These are phyloP conservation scores for Octodonta nipae DNA, from an alignment of 2,888 invertebrate genomes.

Conservation along the genomic window DNA sequence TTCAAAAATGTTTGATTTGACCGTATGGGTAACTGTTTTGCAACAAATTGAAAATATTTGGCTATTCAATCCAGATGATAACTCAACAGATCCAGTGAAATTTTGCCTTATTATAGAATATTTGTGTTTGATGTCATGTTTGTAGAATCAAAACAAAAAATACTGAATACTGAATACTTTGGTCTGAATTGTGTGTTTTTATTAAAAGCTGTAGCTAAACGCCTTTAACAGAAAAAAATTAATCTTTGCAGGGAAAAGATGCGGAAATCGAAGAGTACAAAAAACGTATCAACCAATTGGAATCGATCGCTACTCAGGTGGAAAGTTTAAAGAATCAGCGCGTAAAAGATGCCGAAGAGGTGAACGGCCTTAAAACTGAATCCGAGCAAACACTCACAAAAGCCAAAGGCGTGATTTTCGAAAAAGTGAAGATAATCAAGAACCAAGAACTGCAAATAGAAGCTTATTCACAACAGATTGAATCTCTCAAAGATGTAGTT, in stretches of 20 bases:
- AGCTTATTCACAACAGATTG: conserved; percentile 56
- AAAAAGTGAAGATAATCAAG: conserved; percentile 61
- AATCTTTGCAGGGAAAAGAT: conserved; percentile 21
- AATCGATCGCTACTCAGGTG: conserved; percentile 28
- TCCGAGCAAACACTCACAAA: conserved; percentile 45
- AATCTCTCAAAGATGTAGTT: conserved; percentile 69
- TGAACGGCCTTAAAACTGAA: conserved; percentile 33
- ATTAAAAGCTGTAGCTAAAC: too few relatives aligned
- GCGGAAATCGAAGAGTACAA: conserved; percentile 16
- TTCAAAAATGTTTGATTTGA: too few relatives aligned
- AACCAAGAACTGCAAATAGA: conserved; percentile 69
- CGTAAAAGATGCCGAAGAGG: conserved; percentile 26
- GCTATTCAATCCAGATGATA: too few relatives aligned
- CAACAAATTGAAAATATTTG: too few relatives aligned
- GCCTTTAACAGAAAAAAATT: not conserved
- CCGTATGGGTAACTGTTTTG: too few relatives aligned
- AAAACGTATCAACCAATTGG: conserved; percentile 22
- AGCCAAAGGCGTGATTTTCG: conserved; percentile 58
- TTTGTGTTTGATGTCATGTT: too few relatives aligned
- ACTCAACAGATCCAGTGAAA: too few relatives aligned
- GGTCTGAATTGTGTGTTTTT: too few relatives aligned
- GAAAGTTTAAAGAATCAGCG: conserved; percentile 24
- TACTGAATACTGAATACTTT: too few relatives aligned
- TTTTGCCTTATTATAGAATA: too few relatives aligned
- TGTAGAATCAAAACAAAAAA: too few relatives aligned